phyloP scores from a whole-genome alignment of 2,113 vertebrate genomes.

The Odontophorus gujanensis region DNA sequence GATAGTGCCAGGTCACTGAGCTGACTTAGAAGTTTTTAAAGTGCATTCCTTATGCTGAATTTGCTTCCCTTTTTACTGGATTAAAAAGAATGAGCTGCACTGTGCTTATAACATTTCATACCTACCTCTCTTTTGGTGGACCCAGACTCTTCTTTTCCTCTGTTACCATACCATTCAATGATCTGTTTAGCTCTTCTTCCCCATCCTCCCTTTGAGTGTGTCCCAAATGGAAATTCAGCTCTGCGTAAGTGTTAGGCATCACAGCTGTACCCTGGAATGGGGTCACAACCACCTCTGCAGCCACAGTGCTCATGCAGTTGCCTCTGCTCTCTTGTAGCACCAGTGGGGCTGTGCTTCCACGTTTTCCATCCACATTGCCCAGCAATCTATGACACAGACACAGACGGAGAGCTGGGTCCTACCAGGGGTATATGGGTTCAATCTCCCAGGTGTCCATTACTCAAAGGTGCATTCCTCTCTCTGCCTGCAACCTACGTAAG shows the following conservation, averaged over 20 bases:
- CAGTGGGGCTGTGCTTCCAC: background rate
- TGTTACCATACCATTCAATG: background rate
- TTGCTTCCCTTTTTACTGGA: slow-evolving; percentile 49
- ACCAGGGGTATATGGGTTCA: accelerated
- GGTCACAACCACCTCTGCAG: background rate
- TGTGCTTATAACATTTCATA: background rate
- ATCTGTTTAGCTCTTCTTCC: background rate
- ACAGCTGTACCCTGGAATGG: background rate
- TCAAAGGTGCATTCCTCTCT: background rate
- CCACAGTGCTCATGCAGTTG: background rate
- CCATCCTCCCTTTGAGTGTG: background rate
- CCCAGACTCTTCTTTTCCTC: background rate
- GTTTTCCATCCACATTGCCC: background rate
- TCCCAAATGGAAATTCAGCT: background rate
- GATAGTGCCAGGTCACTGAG: slow-evolving; percentile 49
- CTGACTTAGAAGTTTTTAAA: slow-evolving; percentile 35
- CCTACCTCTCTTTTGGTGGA: background rate
- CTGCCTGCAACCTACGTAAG: background rate
- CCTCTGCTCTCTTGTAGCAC: accelerated
- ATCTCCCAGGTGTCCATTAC: background rate
- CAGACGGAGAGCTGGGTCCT: background rate
- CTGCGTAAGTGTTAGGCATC: background rate
- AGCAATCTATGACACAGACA: background rate
- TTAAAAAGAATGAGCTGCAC: slow-evolving; percentile 6
- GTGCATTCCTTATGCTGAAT: slow-evolving; percentile 43